Evolutionary conservation across 2,888 invertebrate species (phyloP), one percentile per base, ranked within the genome.

Genomic region (Ecliptopera silaceata): DNA sequence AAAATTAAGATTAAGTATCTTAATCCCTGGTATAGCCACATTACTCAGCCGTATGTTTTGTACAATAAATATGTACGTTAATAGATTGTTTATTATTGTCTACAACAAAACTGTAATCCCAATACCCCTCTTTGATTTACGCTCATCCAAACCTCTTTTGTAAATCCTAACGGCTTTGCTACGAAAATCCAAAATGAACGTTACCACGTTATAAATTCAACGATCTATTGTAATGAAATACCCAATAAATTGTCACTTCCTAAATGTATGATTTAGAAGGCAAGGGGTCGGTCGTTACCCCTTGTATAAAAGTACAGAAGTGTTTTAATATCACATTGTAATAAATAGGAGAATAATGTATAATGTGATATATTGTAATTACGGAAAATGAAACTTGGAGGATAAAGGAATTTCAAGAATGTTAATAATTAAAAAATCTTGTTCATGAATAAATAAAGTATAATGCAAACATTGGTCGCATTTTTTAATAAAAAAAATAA

Each of bases 131-230:
- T 51, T 45, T 69, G 62, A 68, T 69, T 66, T 64, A 71, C 51
- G 51, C 45, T 66, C 49, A 65, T 63, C 55, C 55, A 13, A 42
- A 39, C 26, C 46, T 47, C 65, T 61, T 57, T 47, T 36, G 61
- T 64, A 70, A 74, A 69, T 71, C 75, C 71, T 61, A 42, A 22
- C 11, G 51, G 75, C 76, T 79, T 78, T 78, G 75, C 78, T 65
- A 68, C 62, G 65, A 70, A 80, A 79, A 77, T 74, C 69, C 68
- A 65, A 73, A 63, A 68, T 59, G 13, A 42, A 42, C 22, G 69
- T 76, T 89, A 87, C 82, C 90, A 89, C 88, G 78, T 84, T 71
- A 86, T 91, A 90, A 89, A 90, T 88, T 83, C 80, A 76, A 74
- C 69, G 67, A 64, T 63, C 78, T 71, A 80, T 91, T 89, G 86